These are phyloP conservation scores for Trissolcus brochymenae DNA, from an alignment of 2,888 invertebrate species.

Conservation along the genomic window DNA sequence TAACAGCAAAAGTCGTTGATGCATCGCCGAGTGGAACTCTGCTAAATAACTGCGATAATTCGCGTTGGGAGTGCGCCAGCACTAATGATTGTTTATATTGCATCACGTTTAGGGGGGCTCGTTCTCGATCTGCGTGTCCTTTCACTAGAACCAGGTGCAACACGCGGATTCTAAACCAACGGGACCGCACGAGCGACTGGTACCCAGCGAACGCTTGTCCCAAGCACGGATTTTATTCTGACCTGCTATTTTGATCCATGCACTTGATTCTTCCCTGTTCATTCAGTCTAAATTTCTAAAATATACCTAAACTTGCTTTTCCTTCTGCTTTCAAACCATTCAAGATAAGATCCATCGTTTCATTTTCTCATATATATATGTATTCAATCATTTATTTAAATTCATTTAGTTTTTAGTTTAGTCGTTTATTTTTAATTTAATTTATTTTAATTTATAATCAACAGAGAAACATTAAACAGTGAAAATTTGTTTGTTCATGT, in stretches of 20 bases:
- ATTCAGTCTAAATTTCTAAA: no score
- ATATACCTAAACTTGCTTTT: no score
- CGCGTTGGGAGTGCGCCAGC: slow-evolving; percentile 26
- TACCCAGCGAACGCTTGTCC: slow-evolving; percentile 24
- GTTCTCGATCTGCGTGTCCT: slow-evolving; percentile 36
- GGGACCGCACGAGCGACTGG: slow-evolving; percentile 40
- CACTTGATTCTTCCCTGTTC: slow-evolving; percentile 6
- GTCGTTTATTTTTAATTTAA: no score
- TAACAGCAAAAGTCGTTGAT: slow-evolving; percentile 23
- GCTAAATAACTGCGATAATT: slow-evolving; percentile 42
- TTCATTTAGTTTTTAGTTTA: no score
- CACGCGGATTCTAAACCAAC: slow-evolving; percentile 41
- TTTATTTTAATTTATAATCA: no score
- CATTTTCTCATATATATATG: no score
- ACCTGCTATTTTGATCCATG: slow-evolving; percentile 22
- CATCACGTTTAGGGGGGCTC: slow-evolving; percentile 34
- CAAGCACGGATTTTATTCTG: slow-evolving; percentile 19
- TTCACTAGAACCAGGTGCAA: slow-evolving; percentile 47
- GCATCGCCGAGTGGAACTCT: slow-evolving; percentile 10
- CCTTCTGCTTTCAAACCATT: no score
- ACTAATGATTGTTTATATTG: slow-evolving; percentile 44
- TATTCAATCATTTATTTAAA: no score
- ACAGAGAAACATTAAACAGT: no score
- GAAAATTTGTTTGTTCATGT: no score
- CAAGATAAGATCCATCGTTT: no score